Base-by-base conservation (phyloP, 1,140 invertebrate species). In the Diuraphis noxia region DNA sequence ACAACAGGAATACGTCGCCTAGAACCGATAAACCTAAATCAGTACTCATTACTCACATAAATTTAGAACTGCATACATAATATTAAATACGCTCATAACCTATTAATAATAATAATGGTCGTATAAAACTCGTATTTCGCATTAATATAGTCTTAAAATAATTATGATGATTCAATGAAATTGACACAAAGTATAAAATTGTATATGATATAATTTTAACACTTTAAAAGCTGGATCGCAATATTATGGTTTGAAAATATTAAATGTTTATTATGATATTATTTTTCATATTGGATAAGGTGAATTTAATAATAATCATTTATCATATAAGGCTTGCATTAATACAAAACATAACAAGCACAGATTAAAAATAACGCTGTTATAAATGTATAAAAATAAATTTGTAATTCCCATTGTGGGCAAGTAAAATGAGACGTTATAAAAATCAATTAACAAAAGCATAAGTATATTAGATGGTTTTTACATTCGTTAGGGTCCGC, bases 1-100 rank as follows among this genome's bases (percentile, higher is more conserved):
- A 46, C 96, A 95, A 10, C 96, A 95, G 3, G 96, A 95, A 93
- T 97, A 98, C 0, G 97, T 95, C 7, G 97, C 98, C 97, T 98
- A 93, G 92, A 95, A 95, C 30, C 38, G 38, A 81, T 9, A 81
- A 72, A 72, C 30, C 13, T n/a, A n/a, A n/a, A n/a, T n/a, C n/a
- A n/a, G 10, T n/a, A 25, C 19, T 81, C 3, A 40, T 2, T 34
- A 34, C 63, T 77, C n/a, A n/a, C n/a, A n/a, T n/a, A n/a, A n/a
- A n/a, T n/a, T n/a, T n/a, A n/a, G n/a, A n/a, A n/a, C n/a, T n/a
- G n/a, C n/a, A n/a, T n/a, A n/a, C n/a, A n/a, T n/a, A n/a, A n/a
- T n/a, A n/a, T n/a, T n/a, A n/a, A n/a, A n/a, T n/a, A n/a, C n/a
- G n/a, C n/a, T n/a, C n/a, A n/a, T n/a, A n/a, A n/a, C n/a, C n/a